Evolutionary conservation across 2,113 vertebrate species (phyloP).

Genomic region (Menura novaehollandiae): DNA sequence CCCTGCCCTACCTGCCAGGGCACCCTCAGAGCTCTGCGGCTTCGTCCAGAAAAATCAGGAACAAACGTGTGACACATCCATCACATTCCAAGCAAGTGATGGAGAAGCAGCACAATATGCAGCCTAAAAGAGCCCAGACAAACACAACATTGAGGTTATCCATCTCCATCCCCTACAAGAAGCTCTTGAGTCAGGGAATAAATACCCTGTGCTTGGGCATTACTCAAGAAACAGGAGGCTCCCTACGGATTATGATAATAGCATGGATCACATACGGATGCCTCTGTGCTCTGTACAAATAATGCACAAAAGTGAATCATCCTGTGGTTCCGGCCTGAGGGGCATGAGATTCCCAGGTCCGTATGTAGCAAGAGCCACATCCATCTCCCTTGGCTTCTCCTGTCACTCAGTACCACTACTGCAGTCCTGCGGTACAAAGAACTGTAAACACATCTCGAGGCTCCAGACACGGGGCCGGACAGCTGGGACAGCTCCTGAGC

Average conservation of each 20-base stretch:
- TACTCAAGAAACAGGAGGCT: background rate
- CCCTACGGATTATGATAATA: background rate
- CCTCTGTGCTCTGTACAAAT: background rate
- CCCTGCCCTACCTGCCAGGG: background rate
- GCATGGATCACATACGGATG: background rate
- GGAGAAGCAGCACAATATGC: background rate
- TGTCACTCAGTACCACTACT: background rate
- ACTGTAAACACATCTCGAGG: too few species aligned
- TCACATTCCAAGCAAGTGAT: accelerated
- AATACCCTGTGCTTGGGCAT: background rate
- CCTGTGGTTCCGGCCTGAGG: background rate
- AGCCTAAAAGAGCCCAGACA: background rate
- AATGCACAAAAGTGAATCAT: background rate
- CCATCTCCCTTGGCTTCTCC: background rate
- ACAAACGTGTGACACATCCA: background rate
- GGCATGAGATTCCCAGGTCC: background rate
- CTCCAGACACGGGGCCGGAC: accelerated
- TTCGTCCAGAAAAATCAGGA: background rate
- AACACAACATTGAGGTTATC: background rate
- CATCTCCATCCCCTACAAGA: background rate
- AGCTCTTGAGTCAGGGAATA: background rate
- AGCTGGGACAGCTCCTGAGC: background rate
- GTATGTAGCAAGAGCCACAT: background rate
- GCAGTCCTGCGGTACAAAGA: background rate
- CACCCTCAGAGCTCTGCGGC: accelerated